Evolutionary conservation across 2,797 vertebrate species (phyloP), one percentile per base, ranked within the genome.

Genomic region (Characodon lateralis): DNA sequence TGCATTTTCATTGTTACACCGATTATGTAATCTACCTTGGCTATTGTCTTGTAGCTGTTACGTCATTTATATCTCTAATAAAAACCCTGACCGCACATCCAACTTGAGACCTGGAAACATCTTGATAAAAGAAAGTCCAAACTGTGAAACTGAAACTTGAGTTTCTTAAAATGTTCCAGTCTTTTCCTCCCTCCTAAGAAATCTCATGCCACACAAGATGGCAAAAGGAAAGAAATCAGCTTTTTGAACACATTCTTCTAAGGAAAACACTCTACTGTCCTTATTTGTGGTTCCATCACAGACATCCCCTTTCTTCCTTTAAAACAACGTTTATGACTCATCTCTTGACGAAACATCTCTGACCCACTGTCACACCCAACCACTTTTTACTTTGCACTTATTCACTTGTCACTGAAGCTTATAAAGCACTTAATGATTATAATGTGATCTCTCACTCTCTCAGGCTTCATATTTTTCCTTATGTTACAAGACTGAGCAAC

Each of bases 21-120:
- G 59, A 20, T 3, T 7, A 2, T 31, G 59, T 31, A 39, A 65
- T 65, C 16, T 35, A 73, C 69, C 24, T 10, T 28, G n/a, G 39
- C 48, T 72, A 16, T 78, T 68, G n/a, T 74, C 72, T 50, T 46
- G n/a, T 46, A 43, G 26, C 35, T 73, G 28, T 76, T n/a, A 18
- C 16, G 26, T 71, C 58, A 18, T 63, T 73, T 63, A 31, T 63
- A 28, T 5, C 24, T 61, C 26, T 56, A 28, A 78, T 58, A 56
- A 72, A 8, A 39, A 66, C 10, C 12, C 39, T 20, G 61, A 65
- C 9, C 22, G 22, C 4, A 24, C 22, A 43, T 68, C 39, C 5
- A 24, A 43, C 10, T n/a, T 68, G 20, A 68, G 8, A 35, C 31
- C 18, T 28, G n/a, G n/a, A 28, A 26, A 59, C 12, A 28, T 59